Base-by-base conservation (phyloP, 2,888 invertebrate species). In the Euspilapteryx auroguttella region DNA sequence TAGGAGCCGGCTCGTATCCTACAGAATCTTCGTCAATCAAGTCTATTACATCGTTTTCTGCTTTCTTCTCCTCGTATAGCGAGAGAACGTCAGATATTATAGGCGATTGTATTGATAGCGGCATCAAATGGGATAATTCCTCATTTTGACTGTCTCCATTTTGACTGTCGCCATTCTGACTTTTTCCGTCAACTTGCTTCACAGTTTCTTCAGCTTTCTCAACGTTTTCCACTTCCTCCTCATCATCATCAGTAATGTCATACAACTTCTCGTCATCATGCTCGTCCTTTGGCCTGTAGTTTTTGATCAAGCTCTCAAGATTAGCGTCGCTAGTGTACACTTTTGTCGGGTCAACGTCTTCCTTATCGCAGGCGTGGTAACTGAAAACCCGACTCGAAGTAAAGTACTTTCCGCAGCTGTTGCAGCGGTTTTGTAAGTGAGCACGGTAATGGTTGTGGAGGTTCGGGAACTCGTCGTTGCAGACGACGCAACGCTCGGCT, bases 361-460 rank as follows among this genome's bases (percentile, higher is more conserved):
- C 55, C 25, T 49, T 52, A 20, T 48, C 55, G 40, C 77, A 77
- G 25, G 52, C 36, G 40, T 77, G 77, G 12, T 41, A 36, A 2
- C 55, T 45, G 34, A 61, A 71, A 13, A 63, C 32, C 31, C 52
- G 62, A 10, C 47, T 47, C 0, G 77, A 77, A 0, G 61, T 58
- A 35, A 76, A 69, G 38, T 75, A 77, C 34, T 75, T 77, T 21
- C 30, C 37, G 40, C 78, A 79, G 11, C 42, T 49, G 30, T 64
- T 71, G 34, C 81, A 80, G 31, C 77, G 71, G 45, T 82, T 80
- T 37, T 71, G 58, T 26, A 80, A 41, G 37, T 81, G 82, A 25
- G 82, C 81, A 12, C 81, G 77, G 35, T 78, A 79, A 35, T 83
- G 79, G 42, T 81, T 80, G 49, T 82, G 81, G 34, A 82, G 61